Evolutionary conservation across 2,113 vertebrate genomes (phyloP).

Genomic region (Gnathonemus echidnorhynchus): DNA sequence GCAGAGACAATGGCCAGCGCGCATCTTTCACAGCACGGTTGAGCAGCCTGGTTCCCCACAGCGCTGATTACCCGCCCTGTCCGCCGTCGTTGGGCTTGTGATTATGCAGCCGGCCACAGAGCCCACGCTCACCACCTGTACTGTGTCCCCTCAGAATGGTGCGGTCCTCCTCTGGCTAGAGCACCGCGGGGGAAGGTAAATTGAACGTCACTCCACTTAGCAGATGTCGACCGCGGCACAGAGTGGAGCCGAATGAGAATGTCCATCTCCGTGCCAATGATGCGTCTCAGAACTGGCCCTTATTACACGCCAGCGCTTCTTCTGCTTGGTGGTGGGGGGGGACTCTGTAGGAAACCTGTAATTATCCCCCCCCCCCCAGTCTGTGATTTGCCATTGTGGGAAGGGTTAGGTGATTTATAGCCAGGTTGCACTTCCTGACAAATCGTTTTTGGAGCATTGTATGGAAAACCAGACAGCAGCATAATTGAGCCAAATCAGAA

Average conservation of each 20-base stretch:
- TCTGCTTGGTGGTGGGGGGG: neutral
- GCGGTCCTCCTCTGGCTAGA: neutral
- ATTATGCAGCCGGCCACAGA: constrained; percentile 32
- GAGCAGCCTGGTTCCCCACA: constrained; percentile 17
- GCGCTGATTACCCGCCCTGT: constrained; percentile 20
- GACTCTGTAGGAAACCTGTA: constrained; percentile 8
- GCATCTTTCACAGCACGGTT: constrained; percentile 16
- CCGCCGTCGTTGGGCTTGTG: constrained; percentile 9
- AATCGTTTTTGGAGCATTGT: constrained; percentile 6
- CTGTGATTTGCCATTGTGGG: neutral
- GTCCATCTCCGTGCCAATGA: constrained; percentile 23
- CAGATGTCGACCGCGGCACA: constrained; percentile 48
- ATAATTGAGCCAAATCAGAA: neutral
- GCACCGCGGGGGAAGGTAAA: constrained; percentile 37
- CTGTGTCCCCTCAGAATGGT: neutral
- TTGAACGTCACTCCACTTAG: constrained; percentile 42
- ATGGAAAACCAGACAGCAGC: constrained; percentile 1
- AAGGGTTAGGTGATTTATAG: neutral
- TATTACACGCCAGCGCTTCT: constrained; percentile 31
- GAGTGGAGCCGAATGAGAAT: constrained; percentile 29
- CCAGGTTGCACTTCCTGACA: neutral
- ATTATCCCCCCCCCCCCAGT: neutral
- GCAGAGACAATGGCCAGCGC: constrained; percentile 7
- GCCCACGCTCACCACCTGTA: constrained; percentile 23
- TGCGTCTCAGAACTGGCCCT: neutral